phyloP scores from a whole-genome alignment of 53 echinoderm and acorn worm genomes.

The Temnopleurus reevesii region DNA sequence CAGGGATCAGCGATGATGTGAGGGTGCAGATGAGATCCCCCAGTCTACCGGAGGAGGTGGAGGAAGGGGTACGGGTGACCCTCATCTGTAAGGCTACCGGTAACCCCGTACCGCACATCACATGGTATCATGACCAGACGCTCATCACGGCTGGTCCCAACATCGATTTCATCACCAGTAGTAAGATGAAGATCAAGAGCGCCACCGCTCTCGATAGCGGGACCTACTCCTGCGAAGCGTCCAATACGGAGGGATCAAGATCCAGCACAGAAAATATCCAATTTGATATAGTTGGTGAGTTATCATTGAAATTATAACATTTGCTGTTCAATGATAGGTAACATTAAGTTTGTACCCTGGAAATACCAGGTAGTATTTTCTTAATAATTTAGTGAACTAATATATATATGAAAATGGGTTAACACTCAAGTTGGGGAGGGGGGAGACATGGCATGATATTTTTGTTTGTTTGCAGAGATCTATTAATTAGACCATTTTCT shows the following conservation, averaged over 20 bases:
- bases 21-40: conserved; percentile 49
- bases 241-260: conserved; percentile 6
- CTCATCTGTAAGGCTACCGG: conserved; percentile 33
- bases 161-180: conserved; percentile 12
- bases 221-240: conserved; percentile 28
- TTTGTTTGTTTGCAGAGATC: too few species aligned
- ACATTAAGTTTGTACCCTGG: too few species aligned
- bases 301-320: too few species aligned
- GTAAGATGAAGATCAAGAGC: conserved; percentile 52
- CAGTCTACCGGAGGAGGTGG: conserved; percentile 24
- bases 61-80: conserved; percentile 47
- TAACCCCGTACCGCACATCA: conserved; percentile 20
- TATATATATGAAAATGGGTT: too few species aligned
- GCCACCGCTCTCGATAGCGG: conserved; percentile 49
- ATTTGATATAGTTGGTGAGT: conserved; percentile 39
- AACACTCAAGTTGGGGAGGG: too few species aligned
- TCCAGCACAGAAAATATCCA: conserved; percentile 1
- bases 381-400: too few species aligned
- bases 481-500: too few species aligned
- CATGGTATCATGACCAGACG: conserved; percentile 34
- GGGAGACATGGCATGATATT: too few species aligned
- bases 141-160: background rate
- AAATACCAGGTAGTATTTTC: too few species aligned
- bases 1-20: conserved; percentile 26
- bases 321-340: too few species aligned